phyloP scores from a whole-genome alignment of 2,888 invertebrate genomes.

The Aproaerema taeniolella region DNA sequence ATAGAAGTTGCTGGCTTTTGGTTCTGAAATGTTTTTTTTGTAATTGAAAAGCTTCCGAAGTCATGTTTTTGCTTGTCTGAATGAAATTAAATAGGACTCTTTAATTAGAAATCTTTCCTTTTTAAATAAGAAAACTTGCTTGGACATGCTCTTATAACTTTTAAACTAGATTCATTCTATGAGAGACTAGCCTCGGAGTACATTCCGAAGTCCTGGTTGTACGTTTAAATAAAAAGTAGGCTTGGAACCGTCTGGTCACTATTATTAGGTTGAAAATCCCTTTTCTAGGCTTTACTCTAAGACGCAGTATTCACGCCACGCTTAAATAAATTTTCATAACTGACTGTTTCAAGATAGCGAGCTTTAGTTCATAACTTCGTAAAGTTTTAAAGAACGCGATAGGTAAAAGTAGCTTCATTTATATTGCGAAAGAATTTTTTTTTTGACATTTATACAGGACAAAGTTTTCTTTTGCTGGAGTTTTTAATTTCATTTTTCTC shows the following conservation, averaged over 20 bases:
- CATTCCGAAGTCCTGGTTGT: slow-evolving; percentile 5
- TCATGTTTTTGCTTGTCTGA: no score
- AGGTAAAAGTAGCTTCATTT: slow-evolving; percentile 14
- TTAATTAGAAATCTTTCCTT: no score
- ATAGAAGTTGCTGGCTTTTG: no score
- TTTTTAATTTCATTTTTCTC: not conserved
- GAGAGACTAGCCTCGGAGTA: slow-evolving; percentile 6
- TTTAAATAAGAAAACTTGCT: slow-evolving; percentile 12
- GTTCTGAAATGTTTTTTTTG: no score
- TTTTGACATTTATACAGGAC: not conserved
- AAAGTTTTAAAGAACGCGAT: slow-evolving; percentile 20
- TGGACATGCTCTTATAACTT: slow-evolving; percentile 10
- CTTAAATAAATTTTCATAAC: slow-evolving; percentile 25
- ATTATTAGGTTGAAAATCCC: slow-evolving; percentile 18
- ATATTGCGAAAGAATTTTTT: slow-evolving; percentile 1
- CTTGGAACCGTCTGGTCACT: slow-evolving; percentile 10
- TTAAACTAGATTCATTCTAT: slow-evolving; percentile 10
- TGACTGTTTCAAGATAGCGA: slow-evolving; percentile 20
- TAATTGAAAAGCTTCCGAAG: no score
- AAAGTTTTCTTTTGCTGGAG: not conserved
- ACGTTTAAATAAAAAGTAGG: slow-evolving; percentile 4
- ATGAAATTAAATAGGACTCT: no score
- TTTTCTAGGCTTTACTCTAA: slow-evolving; percentile 8
- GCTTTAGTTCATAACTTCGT: slow-evolving; percentile 23
- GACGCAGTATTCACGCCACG: slow-evolving; percentile 9